A percentile compares a stretch with the other conserved stretches of the same genome.
Evolutionary conservation across 2,113 vertebrate genomes (phyloP).

Genomic region (Albula glossodonta): DNA sequence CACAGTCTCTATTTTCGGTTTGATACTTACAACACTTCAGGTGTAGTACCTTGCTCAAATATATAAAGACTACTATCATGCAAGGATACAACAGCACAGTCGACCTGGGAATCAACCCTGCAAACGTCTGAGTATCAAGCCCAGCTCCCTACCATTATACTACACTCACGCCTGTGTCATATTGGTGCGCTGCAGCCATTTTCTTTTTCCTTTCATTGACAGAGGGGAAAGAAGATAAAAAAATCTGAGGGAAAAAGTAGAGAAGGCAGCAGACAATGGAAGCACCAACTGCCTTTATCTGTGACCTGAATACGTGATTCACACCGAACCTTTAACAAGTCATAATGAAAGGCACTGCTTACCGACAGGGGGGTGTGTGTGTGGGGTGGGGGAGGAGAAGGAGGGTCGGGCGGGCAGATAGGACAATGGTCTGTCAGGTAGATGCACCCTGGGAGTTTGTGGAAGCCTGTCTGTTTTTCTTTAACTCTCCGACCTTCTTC

Average conservation of each 20-base stretch:
- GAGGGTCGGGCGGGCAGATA: too few relatives aligned
- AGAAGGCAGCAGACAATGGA: constrained; percentile 36
- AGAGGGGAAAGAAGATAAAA: neutral
- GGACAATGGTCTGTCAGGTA: constrained; percentile 18
- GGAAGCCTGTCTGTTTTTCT: constrained; percentile 1
- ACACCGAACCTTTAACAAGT: constrained; percentile 35
- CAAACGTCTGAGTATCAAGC: too few relatives aligned
- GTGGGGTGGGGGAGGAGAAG: too few relatives aligned
- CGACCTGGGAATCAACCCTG: too few relatives aligned
- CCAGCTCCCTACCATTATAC: too few relatives aligned
- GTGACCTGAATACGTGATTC: constrained; percentile 42
- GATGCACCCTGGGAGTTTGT: constrained; percentile 2
- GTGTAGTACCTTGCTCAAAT: too few relatives aligned
- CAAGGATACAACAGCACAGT: too few relatives aligned
- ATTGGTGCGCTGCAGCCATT: constrained; percentile 39
- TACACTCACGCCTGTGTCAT: neutral
- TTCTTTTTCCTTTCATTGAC: constrained; percentile 41
- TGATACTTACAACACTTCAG: too few relatives aligned
- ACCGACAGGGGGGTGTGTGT: neutral
- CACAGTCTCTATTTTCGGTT: too few relatives aligned
- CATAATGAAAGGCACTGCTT: constrained; percentile 26
- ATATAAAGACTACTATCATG: too few relatives aligned
- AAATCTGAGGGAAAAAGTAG: neutral
- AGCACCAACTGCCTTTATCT: constrained; percentile 43
- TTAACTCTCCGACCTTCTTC: too few relatives aligned